Evolutionary conservation across 2,797 vertebrate genomes (phyloP).

Genomic region (Pelobates cultripes): DNA sequence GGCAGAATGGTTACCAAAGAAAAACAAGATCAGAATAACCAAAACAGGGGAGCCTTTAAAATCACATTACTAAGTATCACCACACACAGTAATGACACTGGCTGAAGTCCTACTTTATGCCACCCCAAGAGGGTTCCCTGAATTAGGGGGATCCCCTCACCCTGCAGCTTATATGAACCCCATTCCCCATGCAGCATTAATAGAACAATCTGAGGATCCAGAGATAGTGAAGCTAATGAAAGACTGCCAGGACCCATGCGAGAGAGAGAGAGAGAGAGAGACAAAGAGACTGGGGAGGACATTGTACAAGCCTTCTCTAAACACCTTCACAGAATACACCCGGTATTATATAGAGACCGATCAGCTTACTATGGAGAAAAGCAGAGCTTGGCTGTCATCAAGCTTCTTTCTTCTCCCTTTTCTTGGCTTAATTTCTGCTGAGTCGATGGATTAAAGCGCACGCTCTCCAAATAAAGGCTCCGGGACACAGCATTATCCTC

Average conservation of each 20-base stretch:
- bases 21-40: background rate
- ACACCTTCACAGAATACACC: conserved; percentile 1
- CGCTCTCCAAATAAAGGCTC: conserved; percentile 54
- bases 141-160: no score
- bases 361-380: conserved; percentile 24
- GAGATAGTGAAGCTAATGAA: no score
- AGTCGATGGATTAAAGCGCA: conserved; percentile 49
- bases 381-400: background rate
- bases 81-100: no score
- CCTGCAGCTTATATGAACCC: no score
- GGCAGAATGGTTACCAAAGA: background rate
- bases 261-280: conserved; percentile 10
- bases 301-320: no score
- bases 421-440: conserved; percentile 27
- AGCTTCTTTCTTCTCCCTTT: conserved; percentile 13
- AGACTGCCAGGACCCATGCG: no score
- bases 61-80: background rate
- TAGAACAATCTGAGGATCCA: no score
- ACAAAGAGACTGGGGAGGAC: conserved; percentile 12
- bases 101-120: no score
- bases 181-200: no score
- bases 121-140: no score
- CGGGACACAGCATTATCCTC: conserved; percentile 76
- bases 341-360: background rate
- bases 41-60: background rate